Evolutionary conservation across 2,797 vertebrate genomes (phyloP).

Genomic region (Sandelia bainsii): DNA sequence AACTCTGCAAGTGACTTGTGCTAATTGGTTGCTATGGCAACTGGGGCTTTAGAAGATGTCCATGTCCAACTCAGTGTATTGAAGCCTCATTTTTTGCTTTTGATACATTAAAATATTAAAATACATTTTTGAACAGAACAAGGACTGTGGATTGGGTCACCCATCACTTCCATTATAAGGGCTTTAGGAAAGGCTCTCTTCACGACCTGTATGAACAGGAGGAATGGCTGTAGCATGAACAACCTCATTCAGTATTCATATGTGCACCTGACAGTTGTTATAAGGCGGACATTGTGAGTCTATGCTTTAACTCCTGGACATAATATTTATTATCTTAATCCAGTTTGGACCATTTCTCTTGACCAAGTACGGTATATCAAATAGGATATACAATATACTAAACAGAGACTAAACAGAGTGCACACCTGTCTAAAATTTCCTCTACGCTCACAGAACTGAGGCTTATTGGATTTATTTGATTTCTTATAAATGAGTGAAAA

Average conservation of each 20-base stretch:
- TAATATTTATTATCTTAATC: not conserved
- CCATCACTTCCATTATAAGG: too few relatives aligned
- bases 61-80: not conserved
- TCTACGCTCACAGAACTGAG: not conserved
- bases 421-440: not conserved
- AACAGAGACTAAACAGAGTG: not conserved
- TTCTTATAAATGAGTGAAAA: not conserved
- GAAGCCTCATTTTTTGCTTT: not conserved
- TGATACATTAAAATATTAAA: not conserved
- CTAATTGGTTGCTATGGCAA: not conserved
- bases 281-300: too few relatives aligned
- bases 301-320: not conserved
- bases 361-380: not conserved
- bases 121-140: not conserved
- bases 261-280: too few relatives aligned
- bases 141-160: not conserved
- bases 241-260: too few relatives aligned
- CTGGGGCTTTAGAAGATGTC: too few relatives aligned
- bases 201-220: too few relatives aligned
- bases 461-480: constrained; percentile 6
- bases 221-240: too few relatives aligned
- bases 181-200: too few relatives aligned
- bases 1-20: not conserved
- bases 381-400: not conserved
- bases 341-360: constrained; percentile 10